Evolutionary conservation across 1,140 invertebrate species (phyloP).

Genomic region (Tachypleus tridentatus): DNA sequence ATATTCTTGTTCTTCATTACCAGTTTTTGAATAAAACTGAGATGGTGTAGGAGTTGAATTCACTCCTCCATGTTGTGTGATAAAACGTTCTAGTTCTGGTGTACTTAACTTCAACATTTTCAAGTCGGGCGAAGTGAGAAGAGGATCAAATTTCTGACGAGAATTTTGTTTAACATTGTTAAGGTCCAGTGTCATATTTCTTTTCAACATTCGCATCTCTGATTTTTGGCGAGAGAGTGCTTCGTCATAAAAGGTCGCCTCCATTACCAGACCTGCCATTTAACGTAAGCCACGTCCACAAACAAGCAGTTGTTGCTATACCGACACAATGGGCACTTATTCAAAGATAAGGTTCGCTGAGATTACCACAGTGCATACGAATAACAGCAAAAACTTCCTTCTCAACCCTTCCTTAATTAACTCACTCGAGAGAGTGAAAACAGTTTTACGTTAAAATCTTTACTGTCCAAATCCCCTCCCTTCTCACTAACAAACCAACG

Average conservation of each 20-base stretch:
- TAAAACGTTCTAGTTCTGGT: constrained; percentile 74
- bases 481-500: too few relatives aligned
- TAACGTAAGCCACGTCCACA: too few relatives aligned
- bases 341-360: too few relatives aligned
- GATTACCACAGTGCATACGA: too few relatives aligned
- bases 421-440: too few relatives aligned
- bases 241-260: constrained; percentile 50
- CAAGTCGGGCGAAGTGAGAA: constrained; percentile 69
- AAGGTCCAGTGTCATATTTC: constrained; percentile 66
- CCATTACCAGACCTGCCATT: constrained; percentile 35
- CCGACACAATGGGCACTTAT: too few relatives aligned
- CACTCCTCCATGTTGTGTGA: constrained; percentile 51
- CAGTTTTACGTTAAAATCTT: too few relatives aligned
- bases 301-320: too few relatives aligned
- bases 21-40: constrained; percentile 52
- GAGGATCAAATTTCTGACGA: constrained; percentile 33
- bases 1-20: constrained; percentile 87
- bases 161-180: constrained; percentile 37
- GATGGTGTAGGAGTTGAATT: constrained; percentile 56
- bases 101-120: constrained; percentile 71
- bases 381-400: too few relatives aligned
- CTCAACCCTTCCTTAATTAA: too few relatives aligned
- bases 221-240: constrained; percentile 23
- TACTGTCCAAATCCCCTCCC: too few relatives aligned
- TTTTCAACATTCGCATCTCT: constrained; percentile 38